Conservation (phyloP, 2,113 vertebrate genomes). For the Trochalopteron elliotii region DNA sequence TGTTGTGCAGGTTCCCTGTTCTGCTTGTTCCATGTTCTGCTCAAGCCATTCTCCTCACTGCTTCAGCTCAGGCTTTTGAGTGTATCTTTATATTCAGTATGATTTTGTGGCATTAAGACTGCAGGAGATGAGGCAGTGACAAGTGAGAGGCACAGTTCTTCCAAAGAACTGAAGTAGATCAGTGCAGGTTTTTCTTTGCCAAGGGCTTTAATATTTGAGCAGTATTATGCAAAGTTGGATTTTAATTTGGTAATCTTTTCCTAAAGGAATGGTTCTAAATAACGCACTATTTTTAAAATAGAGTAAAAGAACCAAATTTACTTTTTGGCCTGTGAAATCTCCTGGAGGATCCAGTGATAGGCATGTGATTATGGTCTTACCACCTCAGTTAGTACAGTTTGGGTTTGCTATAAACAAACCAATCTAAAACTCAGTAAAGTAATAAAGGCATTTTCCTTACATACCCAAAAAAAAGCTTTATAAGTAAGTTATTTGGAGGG, state of each 20-base stretch:
- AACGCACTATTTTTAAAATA: neutral
- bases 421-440: neutral
- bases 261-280: neutral
- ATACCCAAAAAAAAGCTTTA: neutral
- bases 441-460: neutral
- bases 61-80: neutral
- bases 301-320: neutral
- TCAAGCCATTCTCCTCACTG: neutral
- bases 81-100: neutral
- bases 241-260: neutral
- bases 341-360: neutral
- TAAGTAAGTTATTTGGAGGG: constrained; percentile 9
- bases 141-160: neutral
- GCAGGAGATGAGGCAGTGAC: neutral
- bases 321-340: neutral
- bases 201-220: neutral
- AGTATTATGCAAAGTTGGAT: neutral
- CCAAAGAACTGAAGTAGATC: neutral
- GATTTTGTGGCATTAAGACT: neutral
- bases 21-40: neutral
- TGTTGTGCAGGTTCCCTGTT: neutral
- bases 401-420: constrained; percentile 10
- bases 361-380: neutral
- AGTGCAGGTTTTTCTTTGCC: neutral
- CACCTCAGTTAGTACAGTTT: neutral